phyloP scores from a whole-genome alignment of 2,888 invertebrate species.

The Xanthia icteritia region DNA sequence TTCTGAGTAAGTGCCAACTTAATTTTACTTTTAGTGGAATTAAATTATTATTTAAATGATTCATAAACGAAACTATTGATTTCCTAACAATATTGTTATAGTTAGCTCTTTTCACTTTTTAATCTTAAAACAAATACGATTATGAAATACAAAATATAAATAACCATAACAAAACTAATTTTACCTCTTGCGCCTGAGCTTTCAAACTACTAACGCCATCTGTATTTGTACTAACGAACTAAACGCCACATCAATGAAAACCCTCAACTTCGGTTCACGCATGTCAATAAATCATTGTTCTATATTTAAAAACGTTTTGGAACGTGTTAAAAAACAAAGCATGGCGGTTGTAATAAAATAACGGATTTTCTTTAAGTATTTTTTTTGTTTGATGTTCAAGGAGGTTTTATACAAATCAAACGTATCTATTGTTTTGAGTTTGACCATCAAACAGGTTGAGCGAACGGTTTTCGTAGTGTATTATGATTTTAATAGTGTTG shows the following conservation, averaged over 20 bases:
- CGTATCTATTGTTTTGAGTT: conserved; percentile 30
- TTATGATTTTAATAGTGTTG: conserved; percentile 17
- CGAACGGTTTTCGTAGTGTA: conserved; percentile 22
- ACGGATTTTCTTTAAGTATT: conserved; percentile 42
- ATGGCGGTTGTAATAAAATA: conserved; percentile 57
- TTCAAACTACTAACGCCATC: conserved; percentile 63
- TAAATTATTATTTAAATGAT: background rate
- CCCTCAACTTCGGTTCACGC: conserved; percentile 36
- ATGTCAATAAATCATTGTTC: conserved; percentile 60
- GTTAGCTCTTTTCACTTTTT: background rate
- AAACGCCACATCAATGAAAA: conserved; percentile 52
- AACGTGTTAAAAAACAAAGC: conserved; percentile 53
- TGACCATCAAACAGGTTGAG: conserved; percentile 40
- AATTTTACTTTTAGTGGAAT: background rate
- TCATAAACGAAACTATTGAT: too few species aligned
- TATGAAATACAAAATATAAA: too few species aligned
- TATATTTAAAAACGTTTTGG: conserved; percentile 59
- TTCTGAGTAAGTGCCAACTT: too few species aligned
- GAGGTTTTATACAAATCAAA: conserved; percentile 31
- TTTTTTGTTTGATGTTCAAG: conserved; percentile 51
- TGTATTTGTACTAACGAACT: conserved; percentile 31
- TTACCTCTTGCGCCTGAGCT: background rate
- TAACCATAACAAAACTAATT: background rate
- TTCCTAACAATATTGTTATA: background rate
- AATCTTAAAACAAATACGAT: background rate